Conservation (phyloP, 2,888 invertebrate genomes). For the Drosophila pullipes region DNA sequence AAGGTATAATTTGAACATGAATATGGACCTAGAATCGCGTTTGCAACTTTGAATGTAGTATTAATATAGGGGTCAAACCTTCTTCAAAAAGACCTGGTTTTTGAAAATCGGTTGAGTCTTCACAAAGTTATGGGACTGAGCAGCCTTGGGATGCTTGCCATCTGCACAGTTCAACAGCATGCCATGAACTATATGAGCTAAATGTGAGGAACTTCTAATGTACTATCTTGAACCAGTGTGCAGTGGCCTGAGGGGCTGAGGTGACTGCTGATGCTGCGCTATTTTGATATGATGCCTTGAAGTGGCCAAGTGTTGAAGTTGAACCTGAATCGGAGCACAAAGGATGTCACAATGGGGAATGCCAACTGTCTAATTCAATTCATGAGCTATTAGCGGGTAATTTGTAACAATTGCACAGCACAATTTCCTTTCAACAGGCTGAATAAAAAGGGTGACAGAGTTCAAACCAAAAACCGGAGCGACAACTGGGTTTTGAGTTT, state of each 20-base stretch:
- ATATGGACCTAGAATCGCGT: background rate
- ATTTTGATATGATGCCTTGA: slow-evolving; percentile 72
- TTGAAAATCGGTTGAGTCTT: background rate
- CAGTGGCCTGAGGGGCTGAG: slow-evolving; percentile 24
- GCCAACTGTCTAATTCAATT: slow-evolving; percentile 65
- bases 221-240: slow-evolving; percentile 58
- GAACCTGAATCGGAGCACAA: slow-evolving; percentile 36
- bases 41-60: background rate
- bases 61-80: fast-evolving
- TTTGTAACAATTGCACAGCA: slow-evolving; percentile 75
- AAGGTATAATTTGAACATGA: background rate
- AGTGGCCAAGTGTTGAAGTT: slow-evolving; percentile 74
- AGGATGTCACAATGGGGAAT: slow-evolving; percentile 28
- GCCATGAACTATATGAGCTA: slow-evolving; percentile 5
- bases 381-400: slow-evolving; percentile 81
- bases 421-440: slow-evolving; percentile 30
- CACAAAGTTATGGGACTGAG: background rate
- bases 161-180: slow-evolving; percentile 26
- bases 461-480: slow-evolving; percentile 74
- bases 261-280: slow-evolving; percentile 59
- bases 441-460: slow-evolving; percentile 70
- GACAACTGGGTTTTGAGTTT: slow-evolving; percentile 29
- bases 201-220: background rate
- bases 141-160: background rate
- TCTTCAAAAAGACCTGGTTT: background rate